Base-by-base conservation (phyloP, 2,888 invertebrate genomes). In the Platerodrilus igneus region DNA sequence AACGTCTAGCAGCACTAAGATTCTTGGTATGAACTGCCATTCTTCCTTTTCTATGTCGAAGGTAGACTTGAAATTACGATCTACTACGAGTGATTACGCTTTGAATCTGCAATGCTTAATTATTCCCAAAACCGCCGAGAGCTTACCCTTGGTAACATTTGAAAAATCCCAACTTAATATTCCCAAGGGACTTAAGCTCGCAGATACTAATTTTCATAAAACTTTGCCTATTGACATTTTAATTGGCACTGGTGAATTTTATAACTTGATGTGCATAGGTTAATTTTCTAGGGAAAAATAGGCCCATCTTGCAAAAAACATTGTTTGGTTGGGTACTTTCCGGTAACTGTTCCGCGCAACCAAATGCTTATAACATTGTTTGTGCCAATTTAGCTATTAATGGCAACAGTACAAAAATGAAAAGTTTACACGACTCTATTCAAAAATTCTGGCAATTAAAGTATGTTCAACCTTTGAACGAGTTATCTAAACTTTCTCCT, bases 401-500 rank as follows among this genome's bases (percentile, higher is more conserved):
- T n/a, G n/a, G n/a, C n/a, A n/a, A n/a, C n/a, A n/a, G n/a, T n/a
- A n/a, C n/a, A n/a, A n/a, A n/a, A n/a, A n/a, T n/a, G n/a, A n/a
- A n/a, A n/a, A n/a, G n/a, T n/a, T n/a, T 26, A 10, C n/a, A 38
- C 1, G 9, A 36, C 14, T 23, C 8, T 2, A 4, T 42, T 8
- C 2, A 21, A 10, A 33, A 19, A 15, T 38, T 38, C 18, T 42
- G 37, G 42, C 14, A 42, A 18, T 3, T 19, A 7, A 34, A 42
- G 14, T 9, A 38, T 4, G 15, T 32, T 8, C 4, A 32, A 3
- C 33, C 29, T 18, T 10, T 7, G 2, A 21, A 3, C n/a, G 9
- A 13, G 15, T 8, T 19, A 18, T 39, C 33, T 1, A 11, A 23
- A 18, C n/a, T 36, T 1, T 29, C 28, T 4, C 5, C 2, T 7